Conservation (phyloP, 1,140 invertebrate species). For the Brachionus asplanchnoidis region DNA sequence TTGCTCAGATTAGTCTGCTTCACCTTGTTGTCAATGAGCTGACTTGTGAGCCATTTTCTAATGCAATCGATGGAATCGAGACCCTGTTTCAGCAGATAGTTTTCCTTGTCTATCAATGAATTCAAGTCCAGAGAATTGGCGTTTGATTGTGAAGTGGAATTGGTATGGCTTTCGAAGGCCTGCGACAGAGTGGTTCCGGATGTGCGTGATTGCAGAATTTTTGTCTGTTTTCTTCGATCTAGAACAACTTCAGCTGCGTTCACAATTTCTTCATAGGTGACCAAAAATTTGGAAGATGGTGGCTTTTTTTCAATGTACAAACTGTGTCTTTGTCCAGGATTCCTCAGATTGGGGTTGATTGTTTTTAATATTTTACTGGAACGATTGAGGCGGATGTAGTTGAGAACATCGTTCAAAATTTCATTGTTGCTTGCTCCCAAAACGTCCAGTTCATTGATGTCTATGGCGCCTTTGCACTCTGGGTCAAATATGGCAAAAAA, state of each 20-base stretch:
- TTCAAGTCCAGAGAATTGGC: constrained; percentile 12
- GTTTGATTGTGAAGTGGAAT: background rate
- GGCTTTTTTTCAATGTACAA: background rate
- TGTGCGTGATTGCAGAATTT: background rate
- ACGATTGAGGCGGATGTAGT: background rate
- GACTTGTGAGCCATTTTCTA: background rate
- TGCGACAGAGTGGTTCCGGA: constrained; percentile 17
- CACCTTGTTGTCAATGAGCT: constrained; percentile 15
- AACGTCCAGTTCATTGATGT: constrained; percentile 31
- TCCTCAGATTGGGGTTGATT: background rate
- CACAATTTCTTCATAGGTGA: constrained; percentile 17
- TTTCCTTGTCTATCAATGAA: constrained; percentile 12
- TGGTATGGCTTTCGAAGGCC: constrained; percentile 1
- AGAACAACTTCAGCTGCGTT: constrained; percentile 2
- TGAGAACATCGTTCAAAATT: constrained; percentile 24
- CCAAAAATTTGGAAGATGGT: background rate
- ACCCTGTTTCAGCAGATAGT: background rate
- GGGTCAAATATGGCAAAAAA: constrained; percentile 38
- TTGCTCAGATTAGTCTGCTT: constrained; percentile 27
- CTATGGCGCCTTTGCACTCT: constrained; percentile 16
- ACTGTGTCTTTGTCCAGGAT: background rate
- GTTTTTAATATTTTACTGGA: constrained; percentile 14
- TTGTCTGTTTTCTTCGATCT: background rate
- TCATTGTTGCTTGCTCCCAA: constrained; percentile 7
- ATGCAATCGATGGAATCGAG: background rate